Conservation (phyloP, 2,113 vertebrate species). For the Nipponia nippon region DNA sequence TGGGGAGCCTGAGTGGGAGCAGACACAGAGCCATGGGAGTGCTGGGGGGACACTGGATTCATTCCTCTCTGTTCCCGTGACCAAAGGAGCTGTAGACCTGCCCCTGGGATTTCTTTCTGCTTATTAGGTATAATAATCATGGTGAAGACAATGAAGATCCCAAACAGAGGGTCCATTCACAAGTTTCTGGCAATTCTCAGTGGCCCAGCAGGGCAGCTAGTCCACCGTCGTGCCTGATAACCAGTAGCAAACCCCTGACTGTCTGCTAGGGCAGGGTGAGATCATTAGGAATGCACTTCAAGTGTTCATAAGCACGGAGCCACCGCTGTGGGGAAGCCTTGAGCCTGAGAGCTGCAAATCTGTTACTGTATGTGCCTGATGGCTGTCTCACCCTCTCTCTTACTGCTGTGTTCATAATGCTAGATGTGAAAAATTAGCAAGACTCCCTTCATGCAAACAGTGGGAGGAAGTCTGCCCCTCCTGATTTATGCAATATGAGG, state of each 20-base stretch:
- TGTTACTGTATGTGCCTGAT: neutral
- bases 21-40: neutral
- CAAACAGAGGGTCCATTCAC: neutral
- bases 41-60: neutral
- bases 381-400: neutral
- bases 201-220: neutral
- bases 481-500: neutral
- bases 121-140: neutral
- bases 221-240: neutral
- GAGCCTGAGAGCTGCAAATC: conserved; percentile 17
- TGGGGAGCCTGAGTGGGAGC: neutral
- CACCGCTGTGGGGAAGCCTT: conserved; percentile 22
- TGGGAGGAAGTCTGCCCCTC: neutral
- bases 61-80: neutral
- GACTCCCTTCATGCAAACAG: neutral
- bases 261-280: neutral
- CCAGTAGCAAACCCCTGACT: neutral
- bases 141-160: neutral
- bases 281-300: neutral
- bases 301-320: neutral
- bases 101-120: neutral
- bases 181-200: neutral
- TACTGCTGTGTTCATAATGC: neutral
- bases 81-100: neutral
- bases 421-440: neutral